Base-by-base conservation (phyloP, 2,797 vertebrate genomes). In the Lycodopsis pacificus region DNA sequence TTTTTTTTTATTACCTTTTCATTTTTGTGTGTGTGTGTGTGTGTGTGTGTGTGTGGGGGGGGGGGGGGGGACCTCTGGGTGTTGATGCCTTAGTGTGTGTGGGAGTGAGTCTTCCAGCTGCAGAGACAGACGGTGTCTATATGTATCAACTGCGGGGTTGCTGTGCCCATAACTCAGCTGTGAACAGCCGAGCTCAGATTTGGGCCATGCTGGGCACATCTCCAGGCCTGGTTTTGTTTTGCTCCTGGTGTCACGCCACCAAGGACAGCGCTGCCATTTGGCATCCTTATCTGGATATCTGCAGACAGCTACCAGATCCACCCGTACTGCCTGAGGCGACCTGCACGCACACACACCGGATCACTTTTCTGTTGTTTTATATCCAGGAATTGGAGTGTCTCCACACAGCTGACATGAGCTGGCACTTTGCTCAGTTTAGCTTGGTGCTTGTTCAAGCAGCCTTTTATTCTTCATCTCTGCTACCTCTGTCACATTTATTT, bases 141-240 rank as follows among this genome's bases (percentile, higher is more conserved):
- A 85, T 87, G 83, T 83, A 65, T 79, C 65, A 51, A 20, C 68
- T 70, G 70, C 70, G 61, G 73, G 57, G 59, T 81, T 74, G 73
- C 58, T 84, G 74, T 80, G 79, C 76, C 81, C 78, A 48, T 81
- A 79, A 82, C 78, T 88, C 84, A 73, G 75, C 79, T 72, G 74
- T 76, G 4, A 71, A 76, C 75, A 84, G 82, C 66, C 76, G 46
- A 36, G 58, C 86, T 88, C 64, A 72, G 83, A 88, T 86, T 73
- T 73, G 68, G 73, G 74, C 79, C 84, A 53, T 58, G 61, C 80
- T 76, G 82, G 89, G 73, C 85, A 85, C 89, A 44, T 68, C 93
- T 89, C 90, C 91, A 91, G 82, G 91, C 90, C 87, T 92, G 90
- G 73, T 51, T 89, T 92, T 92, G 88, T 92, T 92, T 91, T 87